A percentile compares a stretch with the other conserved stretches of the same genome.
Conservation (phyloP, 2,888 invertebrate genomes). For the Podabrus alpinus region DNA sequence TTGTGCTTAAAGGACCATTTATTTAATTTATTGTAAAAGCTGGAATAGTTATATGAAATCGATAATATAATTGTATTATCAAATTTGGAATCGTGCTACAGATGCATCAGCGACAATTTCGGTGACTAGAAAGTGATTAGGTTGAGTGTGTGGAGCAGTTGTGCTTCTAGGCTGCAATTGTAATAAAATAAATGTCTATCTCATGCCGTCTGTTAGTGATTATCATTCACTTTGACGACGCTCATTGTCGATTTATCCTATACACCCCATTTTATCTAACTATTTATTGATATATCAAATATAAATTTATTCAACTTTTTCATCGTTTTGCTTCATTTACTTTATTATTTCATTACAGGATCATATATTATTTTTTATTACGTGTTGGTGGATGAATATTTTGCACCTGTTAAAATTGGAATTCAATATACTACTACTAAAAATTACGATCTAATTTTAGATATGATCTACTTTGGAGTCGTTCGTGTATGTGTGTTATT, state of each 20-base stretch:
- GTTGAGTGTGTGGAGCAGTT: conserved; percentile 44
- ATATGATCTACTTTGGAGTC: conserved; percentile 14
- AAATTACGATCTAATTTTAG: conserved; percentile 18
- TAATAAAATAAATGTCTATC: conserved; percentile 52
- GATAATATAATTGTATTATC: conserved; percentile 28
- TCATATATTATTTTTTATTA: not conserved
- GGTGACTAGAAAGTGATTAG: conserved; percentile 32
- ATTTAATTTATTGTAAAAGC: conserved; percentile 22
- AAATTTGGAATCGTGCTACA: conserved; percentile 27
- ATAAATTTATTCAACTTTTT: conserved; percentile 22
- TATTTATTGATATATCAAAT: conserved; percentile 30
- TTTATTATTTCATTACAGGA: conserved; percentile 12
- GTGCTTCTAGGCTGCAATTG: conserved; percentile 45
- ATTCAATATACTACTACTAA: not conserved
- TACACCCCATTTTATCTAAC: conserved; percentile 19
- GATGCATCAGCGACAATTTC: conserved; percentile 28
- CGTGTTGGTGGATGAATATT: not conserved
- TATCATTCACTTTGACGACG: conserved; percentile 45
- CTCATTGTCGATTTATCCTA: conserved; percentile 25
- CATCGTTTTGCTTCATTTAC: conserved; percentile 25
- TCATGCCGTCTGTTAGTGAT: conserved; percentile 46
- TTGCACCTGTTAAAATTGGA: not conserved
- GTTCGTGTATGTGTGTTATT: conserved; percentile 7
- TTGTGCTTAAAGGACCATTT: not conserved
- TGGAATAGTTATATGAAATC: conserved; percentile 17